A percentile compares a stretch with the other conserved stretches of the same genome.
phyloP scores from a whole-genome alignment of 2,113 vertebrate species.

The Indicator indicator region DNA sequence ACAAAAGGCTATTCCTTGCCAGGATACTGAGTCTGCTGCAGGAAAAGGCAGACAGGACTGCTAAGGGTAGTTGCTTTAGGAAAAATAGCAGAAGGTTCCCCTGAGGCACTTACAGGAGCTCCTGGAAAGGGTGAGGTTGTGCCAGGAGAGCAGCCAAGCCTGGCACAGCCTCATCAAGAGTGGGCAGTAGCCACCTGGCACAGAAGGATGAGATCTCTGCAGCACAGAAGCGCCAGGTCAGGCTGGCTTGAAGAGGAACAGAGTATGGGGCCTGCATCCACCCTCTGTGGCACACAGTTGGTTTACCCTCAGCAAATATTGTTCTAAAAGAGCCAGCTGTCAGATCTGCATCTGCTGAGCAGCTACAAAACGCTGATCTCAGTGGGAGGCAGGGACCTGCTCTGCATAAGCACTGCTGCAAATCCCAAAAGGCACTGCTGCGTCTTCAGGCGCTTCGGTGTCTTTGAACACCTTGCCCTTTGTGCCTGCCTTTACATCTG shows the following conservation, averaged over 20 bases:
- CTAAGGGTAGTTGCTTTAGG: background rate
- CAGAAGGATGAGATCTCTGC: background rate
- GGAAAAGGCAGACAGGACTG: background rate
- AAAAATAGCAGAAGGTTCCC: background rate
- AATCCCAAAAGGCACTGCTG: slow-evolving; percentile 63
- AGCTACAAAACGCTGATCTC: slow-evolving; percentile 68
- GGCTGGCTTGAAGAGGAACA: background rate
- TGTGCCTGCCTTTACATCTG: slow-evolving; percentile 48
- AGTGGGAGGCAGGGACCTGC: slow-evolving; percentile 57
- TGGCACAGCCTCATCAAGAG: background rate
- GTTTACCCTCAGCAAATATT: slow-evolving; percentile 61
- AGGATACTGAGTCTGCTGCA: background rate
- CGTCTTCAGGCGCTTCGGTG: slow-evolving; percentile 49
- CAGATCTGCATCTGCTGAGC: slow-evolving; percentile 69
- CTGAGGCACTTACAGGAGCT: background rate
- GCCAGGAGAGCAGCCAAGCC: background rate
- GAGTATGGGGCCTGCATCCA: background rate
- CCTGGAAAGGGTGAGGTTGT: background rate
- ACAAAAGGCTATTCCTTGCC: background rate
- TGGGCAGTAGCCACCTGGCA: background rate
- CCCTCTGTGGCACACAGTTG: background rate
- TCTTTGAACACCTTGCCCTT: slow-evolving; percentile 66
- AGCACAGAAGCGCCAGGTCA: fast-evolving
- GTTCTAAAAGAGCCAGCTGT: slow-evolving; percentile 63
- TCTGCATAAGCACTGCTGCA: slow-evolving; percentile 59